Evolutionary conservation across 2,113 vertebrate genomes (phyloP).

Genomic region (Porphyrio hochstetteri): DNA sequence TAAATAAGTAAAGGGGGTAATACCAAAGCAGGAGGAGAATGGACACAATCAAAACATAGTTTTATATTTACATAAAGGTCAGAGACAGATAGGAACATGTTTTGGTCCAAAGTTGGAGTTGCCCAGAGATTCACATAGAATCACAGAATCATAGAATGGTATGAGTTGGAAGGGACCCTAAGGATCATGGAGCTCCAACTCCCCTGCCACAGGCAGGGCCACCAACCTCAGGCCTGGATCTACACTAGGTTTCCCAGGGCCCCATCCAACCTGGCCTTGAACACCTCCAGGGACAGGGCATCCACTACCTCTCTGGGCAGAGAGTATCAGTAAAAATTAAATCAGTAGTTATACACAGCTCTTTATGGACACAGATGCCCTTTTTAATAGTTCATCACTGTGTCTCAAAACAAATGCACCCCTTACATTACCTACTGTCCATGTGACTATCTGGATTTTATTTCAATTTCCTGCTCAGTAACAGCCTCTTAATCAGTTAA

Average conservation of each 20-base stretch:
- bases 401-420: not conserved
- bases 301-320: too few relatives aligned
- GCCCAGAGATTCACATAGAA: not conserved
- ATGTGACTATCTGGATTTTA: not conserved
- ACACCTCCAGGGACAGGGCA: too few relatives aligned
- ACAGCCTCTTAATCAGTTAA: not conserved
- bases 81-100: not conserved
- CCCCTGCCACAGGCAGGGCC: too few relatives aligned
- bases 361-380: not conserved
- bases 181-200: too few relatives aligned
- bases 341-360: not conserved
- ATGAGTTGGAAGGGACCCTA: too few relatives aligned
- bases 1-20: not conserved
- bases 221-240: too few relatives aligned
- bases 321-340: too few relatives aligned
- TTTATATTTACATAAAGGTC: not conserved
- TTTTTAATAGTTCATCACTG: not conserved
- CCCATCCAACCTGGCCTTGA: too few relatives aligned
- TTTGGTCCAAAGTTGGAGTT: not conserved
- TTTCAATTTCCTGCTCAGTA: not conserved
- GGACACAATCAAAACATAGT: not conserved
- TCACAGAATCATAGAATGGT: too few relatives aligned
- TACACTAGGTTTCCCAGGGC: too few relatives aligned
- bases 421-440: not conserved
- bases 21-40: fast-evolving